These are phyloP conservation scores for Paratilapia polleni DNA, from an alignment of 2,113 vertebrate genomes.

Conservation along the genomic window DNA sequence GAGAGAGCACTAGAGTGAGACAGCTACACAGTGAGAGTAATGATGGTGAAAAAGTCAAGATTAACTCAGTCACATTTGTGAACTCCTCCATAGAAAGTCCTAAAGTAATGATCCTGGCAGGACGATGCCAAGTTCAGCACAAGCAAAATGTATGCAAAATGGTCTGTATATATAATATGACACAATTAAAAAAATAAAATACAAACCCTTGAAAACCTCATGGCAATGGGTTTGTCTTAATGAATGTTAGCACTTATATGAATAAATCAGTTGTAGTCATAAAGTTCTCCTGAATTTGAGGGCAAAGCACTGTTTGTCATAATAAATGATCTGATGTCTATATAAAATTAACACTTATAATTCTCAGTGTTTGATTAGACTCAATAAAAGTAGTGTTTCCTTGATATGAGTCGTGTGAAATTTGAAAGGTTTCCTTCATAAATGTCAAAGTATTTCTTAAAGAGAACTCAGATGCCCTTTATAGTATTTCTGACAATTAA, in stretches of 20 bases:
- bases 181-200: neutral
- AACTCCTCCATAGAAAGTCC: neutral
- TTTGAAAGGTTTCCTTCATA: no score
- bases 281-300: neutral
- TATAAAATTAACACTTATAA: neutral
- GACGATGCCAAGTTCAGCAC: neutral
- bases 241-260: neutral
- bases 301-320: neutral
- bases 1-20: neutral
- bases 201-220: no score
- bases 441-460: no score
- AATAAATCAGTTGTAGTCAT: neutral
- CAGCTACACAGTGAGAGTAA: neutral
- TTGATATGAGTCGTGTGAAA: neutral
- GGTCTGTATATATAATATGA: neutral
- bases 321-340: neutral
- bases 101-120: constrained; percentile 2
- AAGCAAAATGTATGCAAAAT: neutral
- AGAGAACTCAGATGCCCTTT: no score
- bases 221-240: neutral
- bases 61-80: constrained; percentile 16
- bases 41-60: constrained; percentile 9
- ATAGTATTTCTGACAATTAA: no score
- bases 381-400: neutral
- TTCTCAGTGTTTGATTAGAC: neutral